Percentiles rank a stretch among this genome's conserved stretches.
Conservation (phyloP, 2,113 vertebrate species). For the Heterochromis multidens region DNA sequence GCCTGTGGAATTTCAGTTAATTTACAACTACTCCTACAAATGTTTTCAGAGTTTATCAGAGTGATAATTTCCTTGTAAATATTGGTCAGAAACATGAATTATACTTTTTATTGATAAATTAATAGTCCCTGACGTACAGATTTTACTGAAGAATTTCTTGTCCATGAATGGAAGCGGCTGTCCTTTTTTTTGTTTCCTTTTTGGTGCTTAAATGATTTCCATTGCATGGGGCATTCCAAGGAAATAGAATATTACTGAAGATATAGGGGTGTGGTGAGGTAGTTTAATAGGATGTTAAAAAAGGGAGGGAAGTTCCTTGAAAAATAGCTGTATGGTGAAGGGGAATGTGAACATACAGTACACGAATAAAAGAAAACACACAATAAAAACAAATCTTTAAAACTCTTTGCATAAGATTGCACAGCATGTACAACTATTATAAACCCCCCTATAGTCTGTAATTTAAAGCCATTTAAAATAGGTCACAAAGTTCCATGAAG, state of each 20-base stretch:
- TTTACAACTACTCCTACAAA: not conserved
- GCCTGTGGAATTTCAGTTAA: not conserved
- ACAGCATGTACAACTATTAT: not conserved
- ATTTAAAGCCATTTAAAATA: not conserved
- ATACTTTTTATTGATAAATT: not conserved
- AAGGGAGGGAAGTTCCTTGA: not conserved
- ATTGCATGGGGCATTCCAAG: not conserved
- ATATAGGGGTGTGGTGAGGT: not conserved
- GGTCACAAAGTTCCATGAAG: not conserved
- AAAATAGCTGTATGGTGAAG: not conserved
- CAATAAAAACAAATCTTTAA: not conserved
- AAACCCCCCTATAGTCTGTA: not conserved
- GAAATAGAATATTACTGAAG: not conserved
- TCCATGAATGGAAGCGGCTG: not conserved
- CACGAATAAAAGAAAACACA: too few species aligned
- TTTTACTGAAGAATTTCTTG: not conserved
- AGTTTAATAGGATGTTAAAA: constrained; percentile 18
- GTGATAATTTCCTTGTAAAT: not conserved
- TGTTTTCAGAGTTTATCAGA: not conserved
- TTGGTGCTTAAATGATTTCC: not conserved
- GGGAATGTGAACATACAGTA: not conserved
- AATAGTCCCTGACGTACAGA: not conserved
- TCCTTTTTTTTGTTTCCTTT: not conserved
- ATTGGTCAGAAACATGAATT: not conserved
- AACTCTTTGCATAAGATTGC: not conserved